These are phyloP conservation scores for Ammospiza caudacuta DNA, from an alignment of 2,113 vertebrate species.

Conservation along the genomic window DNA sequence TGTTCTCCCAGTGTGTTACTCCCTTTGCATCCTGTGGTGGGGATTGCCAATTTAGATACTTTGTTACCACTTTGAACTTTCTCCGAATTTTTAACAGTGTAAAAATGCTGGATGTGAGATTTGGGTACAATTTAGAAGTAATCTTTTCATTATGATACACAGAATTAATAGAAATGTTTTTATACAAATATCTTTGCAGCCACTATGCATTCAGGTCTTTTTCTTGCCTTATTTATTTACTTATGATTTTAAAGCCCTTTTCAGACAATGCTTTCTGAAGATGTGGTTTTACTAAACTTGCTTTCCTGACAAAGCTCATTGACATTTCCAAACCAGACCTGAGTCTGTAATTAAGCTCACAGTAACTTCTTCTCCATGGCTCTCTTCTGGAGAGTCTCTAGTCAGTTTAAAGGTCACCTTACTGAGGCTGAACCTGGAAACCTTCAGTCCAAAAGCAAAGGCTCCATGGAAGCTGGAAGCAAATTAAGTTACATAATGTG, in stretches of 20 bases:
- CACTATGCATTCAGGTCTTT: not conserved
- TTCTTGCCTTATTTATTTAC: not conserved
- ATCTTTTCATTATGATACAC: not conserved
- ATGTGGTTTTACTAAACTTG: not conserved
- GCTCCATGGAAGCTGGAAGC: not conserved
- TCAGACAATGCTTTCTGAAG: not conserved
- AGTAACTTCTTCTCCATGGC: not conserved
- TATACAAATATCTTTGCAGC: not conserved
- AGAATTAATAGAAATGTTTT: not conserved
- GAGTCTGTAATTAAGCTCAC: not conserved
- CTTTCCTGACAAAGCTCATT: not conserved
- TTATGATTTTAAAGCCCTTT: not conserved
- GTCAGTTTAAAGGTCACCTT: not conserved
- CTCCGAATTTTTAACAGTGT: not conserved
- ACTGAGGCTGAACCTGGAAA: not conserved
- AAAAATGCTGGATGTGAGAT: not conserved
- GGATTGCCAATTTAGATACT: not conserved
- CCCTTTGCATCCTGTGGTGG: not conserved
- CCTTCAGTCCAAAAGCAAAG: not conserved
- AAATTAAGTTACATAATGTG: not conserved
- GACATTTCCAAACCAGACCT: not conserved
- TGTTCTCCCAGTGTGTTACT: conserved; percentile 61
- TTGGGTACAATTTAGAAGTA: not conserved
- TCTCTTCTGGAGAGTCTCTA: not conserved
- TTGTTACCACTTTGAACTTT: not conserved